Conservation (phyloP, 2,113 vertebrate genomes). For the Sturnus vulgaris region DNA sequence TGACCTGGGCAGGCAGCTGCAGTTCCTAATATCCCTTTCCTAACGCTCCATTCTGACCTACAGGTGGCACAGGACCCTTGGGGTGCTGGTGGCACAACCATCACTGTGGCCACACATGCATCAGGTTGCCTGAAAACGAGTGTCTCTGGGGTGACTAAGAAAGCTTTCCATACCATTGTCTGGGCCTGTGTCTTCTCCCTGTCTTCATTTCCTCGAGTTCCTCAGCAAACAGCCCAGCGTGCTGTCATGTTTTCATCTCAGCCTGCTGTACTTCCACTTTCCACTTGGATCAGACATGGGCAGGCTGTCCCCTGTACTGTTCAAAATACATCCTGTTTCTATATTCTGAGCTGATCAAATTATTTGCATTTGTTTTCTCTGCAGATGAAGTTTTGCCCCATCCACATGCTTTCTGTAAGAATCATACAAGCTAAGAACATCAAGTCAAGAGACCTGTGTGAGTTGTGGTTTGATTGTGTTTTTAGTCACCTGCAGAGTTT, state of each 20-base stretch:
- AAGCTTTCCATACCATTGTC: neutral
- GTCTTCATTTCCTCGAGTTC: neutral
- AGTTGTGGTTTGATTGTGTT: constrained; percentile 49
- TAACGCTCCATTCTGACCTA: neutral
- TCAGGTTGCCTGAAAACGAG: neutral
- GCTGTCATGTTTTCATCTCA: rapidly evolving
- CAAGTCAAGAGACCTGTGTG: constrained; percentile 69
- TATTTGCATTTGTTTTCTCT: constrained; percentile 40
- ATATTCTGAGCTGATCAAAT: neutral
- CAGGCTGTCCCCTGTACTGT: neutral
- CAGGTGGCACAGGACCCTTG: neutral
- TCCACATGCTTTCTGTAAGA: constrained; percentile 70
- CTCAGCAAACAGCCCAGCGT: neutral
- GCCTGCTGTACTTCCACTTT: rapidly evolving
- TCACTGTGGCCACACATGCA: neutral
- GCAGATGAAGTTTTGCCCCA: constrained; percentile 55
- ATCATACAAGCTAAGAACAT: constrained; percentile 70
- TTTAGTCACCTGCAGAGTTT: neutral
- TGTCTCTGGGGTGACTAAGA: neutral
- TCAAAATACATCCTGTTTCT: neutral
- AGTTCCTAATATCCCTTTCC: neutral
- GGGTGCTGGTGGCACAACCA: neutral
- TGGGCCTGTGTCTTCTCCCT: neutral
- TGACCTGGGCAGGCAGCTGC: neutral
- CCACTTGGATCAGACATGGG: neutral